Conservation (phyloP, 2,888 invertebrate species). For the Orthosia gothica region DNA sequence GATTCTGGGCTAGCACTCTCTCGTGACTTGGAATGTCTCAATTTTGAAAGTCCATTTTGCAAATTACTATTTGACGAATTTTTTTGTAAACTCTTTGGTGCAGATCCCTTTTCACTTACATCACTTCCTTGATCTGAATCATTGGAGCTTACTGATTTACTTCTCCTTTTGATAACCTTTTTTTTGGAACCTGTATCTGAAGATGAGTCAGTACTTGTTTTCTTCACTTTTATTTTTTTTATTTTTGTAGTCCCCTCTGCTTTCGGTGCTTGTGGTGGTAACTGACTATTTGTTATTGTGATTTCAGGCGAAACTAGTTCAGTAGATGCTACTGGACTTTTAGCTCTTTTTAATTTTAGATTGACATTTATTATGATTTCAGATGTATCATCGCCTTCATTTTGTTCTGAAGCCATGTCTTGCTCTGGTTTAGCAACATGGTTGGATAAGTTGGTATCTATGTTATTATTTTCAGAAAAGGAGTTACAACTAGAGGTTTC, state of each 20-base stretch:
- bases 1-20: slow-evolving; percentile 89
- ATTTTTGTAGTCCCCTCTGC: slow-evolving; percentile 79
- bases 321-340: slow-evolving; percentile 77
- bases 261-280: slow-evolving; percentile 90
- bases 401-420: slow-evolving; percentile 78
- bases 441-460: slow-evolving; percentile 69
- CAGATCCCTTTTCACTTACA: slow-evolving; percentile 73
- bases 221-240: slow-evolving; percentile 85
- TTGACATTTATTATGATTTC: slow-evolving; percentile 88
- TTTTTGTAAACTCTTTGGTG: slow-evolving; percentile 76
- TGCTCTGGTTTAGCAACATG: slow-evolving; percentile 75
- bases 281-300: slow-evolving; percentile 85
- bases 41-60: slow-evolving; percentile 79
- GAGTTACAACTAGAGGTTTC: slow-evolving; percentile 74
- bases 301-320: slow-evolving; percentile 87
- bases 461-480: slow-evolving; percentile 70
- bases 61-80: slow-evolving; percentile 77
- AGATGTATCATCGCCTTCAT: slow-evolving; percentile 84
- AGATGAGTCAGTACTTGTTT: slow-evolving; percentile 84
- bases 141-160: slow-evolving; percentile 87
- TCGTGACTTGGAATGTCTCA: slow-evolving; percentile 84
- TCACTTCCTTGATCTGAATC: slow-evolving; percentile 86
- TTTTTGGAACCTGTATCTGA: slow-evolving; percentile 84
- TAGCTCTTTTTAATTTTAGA: slow-evolving; percentile 86
- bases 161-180: slow-evolving; percentile 85